A percentile compares a stretch with the other conserved stretches of the same genome.
Conservation (phyloP, 2,113 vertebrate genomes). For the Gulo gulo region DNA sequence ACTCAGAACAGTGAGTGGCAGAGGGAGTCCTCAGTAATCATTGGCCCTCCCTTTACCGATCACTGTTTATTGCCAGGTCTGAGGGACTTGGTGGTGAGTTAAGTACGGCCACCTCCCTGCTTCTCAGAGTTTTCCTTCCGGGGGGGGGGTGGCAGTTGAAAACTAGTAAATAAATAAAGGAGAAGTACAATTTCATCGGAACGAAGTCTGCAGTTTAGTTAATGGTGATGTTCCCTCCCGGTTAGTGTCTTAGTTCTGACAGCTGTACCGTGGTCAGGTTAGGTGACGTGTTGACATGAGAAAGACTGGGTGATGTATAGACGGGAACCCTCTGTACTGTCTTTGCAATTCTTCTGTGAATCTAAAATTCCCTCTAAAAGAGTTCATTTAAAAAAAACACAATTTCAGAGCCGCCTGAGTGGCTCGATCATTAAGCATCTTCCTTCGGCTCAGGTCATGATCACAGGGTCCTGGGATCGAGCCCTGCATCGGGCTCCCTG, state of each 20-base stretch:
- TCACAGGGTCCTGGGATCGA: not conserved
- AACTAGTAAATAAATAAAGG: not conserved
- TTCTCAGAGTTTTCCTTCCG: not conserved
- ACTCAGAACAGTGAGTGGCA: not conserved
- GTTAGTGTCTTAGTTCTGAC: not conserved
- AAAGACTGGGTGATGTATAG: not conserved
- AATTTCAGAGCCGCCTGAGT: fast-evolving
- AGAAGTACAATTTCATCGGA: not conserved
- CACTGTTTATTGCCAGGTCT: not conserved
- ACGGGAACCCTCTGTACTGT: too few relatives aligned
- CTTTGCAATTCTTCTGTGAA: not conserved
- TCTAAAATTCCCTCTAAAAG: not conserved
- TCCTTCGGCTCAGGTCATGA: not conserved
- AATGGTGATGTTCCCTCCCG: fast-evolving
- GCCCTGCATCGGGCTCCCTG: not conserved
- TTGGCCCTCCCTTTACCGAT: not conserved
- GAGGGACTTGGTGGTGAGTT: not conserved
- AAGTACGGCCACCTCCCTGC: not conserved
- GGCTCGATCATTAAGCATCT: not conserved
- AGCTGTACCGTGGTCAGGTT: not conserved
- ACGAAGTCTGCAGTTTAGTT: not conserved
- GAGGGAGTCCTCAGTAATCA: not conserved
- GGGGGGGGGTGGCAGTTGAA: not conserved
- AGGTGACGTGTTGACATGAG: not conserved
- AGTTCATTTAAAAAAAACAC: not conserved